Conservation (phyloP, 2,113 vertebrate species). For the Typhlomys cinereus region DNA sequence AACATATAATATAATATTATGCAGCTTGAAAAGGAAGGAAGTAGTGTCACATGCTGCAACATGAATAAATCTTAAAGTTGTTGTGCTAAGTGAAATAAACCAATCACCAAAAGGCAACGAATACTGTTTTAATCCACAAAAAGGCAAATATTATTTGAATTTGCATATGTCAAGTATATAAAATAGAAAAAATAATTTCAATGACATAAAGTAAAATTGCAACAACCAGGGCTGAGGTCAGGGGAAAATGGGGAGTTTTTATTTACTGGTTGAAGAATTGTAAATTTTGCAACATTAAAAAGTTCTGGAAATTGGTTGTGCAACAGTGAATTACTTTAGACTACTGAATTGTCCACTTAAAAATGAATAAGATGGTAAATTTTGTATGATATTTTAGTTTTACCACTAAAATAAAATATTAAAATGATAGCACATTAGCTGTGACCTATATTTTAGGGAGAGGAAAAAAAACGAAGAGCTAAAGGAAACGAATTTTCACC, state of each 20-base stretch:
- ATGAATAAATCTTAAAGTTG: background rate
- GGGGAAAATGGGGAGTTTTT: background rate
- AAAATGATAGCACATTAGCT: conserved; percentile 8
- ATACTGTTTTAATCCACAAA: too few relatives aligned
- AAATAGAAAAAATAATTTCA: conserved; percentile 15
- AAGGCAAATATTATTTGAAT: conserved; percentile 7
- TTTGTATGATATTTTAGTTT: conserved; percentile 39
- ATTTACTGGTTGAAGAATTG: conserved; percentile 1
- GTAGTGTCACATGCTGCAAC: background rate
- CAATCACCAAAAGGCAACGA: conserved; percentile 11
- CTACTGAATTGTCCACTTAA: conserved; percentile 45
- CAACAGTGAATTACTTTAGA: conserved; percentile 17
- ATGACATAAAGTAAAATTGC: conserved; percentile 13
- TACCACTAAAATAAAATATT: conserved; percentile 42
- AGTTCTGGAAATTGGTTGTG: conserved; percentile 2
- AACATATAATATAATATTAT: conserved; percentile 35
- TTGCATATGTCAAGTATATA: conserved; percentile 20
- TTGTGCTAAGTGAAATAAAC: conserved; percentile 41
- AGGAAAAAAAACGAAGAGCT: background rate
- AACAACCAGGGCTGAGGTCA: background rate
- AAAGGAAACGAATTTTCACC: conserved; percentile 21
- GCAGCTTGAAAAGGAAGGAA: conserved; percentile 21
- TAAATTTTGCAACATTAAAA: conserved; percentile 33
- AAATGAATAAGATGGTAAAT: conserved; percentile 36
- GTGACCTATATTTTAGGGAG: background rate